These are phyloP conservation scores for Speoplatyrhinus poulsoni DNA, from an alignment of 2,113 vertebrate species.

Conservation along the genomic window DNA sequence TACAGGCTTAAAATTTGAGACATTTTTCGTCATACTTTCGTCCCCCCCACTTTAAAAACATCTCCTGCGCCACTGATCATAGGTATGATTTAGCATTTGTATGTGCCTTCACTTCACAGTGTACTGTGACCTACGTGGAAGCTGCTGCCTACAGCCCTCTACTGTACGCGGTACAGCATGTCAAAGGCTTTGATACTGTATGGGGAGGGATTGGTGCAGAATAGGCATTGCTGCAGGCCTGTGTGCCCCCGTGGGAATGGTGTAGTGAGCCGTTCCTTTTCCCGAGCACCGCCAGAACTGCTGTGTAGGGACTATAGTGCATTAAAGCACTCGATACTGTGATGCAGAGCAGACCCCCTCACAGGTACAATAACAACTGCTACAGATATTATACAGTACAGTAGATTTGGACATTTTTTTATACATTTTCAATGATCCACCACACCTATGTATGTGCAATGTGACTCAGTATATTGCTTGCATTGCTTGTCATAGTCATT, in stretches of 20 bases:
- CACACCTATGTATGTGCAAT: too few relatives aligned
- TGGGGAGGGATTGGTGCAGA: neutral
- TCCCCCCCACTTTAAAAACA: too few relatives aligned
- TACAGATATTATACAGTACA: slow-evolving; percentile 20
- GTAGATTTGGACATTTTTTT: too few relatives aligned
- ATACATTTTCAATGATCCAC: too few relatives aligned
- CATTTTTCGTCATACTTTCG: too few relatives aligned
- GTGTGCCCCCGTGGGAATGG: slow-evolving; percentile 9
- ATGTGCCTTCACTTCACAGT: too few relatives aligned
- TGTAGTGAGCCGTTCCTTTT: neutral
- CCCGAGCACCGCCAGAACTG: slow-evolving; percentile 54
- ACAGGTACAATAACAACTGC: slow-evolving; percentile 20
- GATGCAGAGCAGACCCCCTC: slow-evolving; percentile 28
- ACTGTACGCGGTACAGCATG: neutral
- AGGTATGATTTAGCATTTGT: too few relatives aligned
- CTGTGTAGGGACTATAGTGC: slow-evolving; percentile 37
- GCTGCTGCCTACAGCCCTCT: slow-evolving; percentile 2
- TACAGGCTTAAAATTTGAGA: too few relatives aligned
- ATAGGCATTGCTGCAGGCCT: slow-evolving; percentile 23
- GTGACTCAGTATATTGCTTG: too few relatives aligned
- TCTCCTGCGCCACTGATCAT: too few relatives aligned
- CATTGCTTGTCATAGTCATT: too few relatives aligned
- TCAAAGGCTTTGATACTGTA: neutral
- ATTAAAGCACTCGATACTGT: slow-evolving; percentile 14
- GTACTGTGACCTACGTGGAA: neutral